Evolutionary conservation across 2,113 vertebrate species (phyloP), one percentile per base, ranked within the genome.

Genomic region (Butorides virescens): DNA sequence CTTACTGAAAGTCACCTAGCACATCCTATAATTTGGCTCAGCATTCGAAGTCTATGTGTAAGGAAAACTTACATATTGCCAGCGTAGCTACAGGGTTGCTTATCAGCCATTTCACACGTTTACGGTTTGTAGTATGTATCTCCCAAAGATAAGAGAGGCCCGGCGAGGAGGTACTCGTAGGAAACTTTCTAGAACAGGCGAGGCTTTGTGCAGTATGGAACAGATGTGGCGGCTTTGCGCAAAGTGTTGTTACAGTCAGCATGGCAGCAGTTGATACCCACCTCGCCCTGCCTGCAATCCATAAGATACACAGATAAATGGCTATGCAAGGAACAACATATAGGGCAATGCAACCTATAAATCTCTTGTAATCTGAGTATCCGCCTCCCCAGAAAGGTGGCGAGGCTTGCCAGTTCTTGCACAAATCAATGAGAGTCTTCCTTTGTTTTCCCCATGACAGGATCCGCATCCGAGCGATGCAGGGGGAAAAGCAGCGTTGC

Each of bases 381-480:
- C 12, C 18, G 1, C 58, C 82, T 83, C 39, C 30, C 16, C 27
- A 26, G 46, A 59, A 68, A 68, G 23, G n/a, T 39, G 27, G 68
- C 65, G 75, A n/a, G 26, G 6, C 36, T 84, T 81, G n/a, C 37
- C 61, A 39, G 49, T 42, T 68, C 58, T 65, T 61, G 30, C 8
- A 30, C 11, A 65, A 56, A 42, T 65, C 34, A 13, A 18, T 25
- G 29, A 42, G 36, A 59, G n/a, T 44, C 61, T 73, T 79, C 39
- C 47, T 62, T 46, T 53, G 15, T 50, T 85, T 80, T 63, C 47
- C 23, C 18, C 2, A 1, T 29, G 29, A 11, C 22, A 34, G 39
- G 62, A 34, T 67, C 15, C 0, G 0, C 29, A 37, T 46, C 49
- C 29, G 29, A 52, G 44, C 0, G 0, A 9, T 58, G 63, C 50